Evolutionary conservation across 2,888 invertebrate species (phyloP).

Genomic region (Aporophyla lueneburgensis): DNA sequence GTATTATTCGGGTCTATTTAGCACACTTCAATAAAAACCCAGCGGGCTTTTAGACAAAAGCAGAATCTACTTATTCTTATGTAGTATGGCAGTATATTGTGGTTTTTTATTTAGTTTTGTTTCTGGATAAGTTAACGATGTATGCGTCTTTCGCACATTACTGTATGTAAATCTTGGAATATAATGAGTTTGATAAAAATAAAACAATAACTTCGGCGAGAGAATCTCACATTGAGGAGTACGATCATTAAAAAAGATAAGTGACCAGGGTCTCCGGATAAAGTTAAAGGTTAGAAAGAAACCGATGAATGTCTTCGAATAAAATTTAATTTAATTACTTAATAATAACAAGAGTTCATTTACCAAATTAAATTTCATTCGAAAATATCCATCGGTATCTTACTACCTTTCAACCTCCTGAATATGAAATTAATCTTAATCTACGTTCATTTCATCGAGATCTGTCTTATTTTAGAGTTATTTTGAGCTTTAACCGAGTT

Average conservation of each 20-base stretch:
- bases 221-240: neutral
- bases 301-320: too few relatives aligned
- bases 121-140: neutral
- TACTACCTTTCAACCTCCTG: too few relatives aligned
- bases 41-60: slow-evolving; percentile 8
- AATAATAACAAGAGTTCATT: too few relatives aligned
- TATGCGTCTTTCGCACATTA: neutral
- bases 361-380: too few relatives aligned
- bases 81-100: neutral
- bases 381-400: too few relatives aligned
- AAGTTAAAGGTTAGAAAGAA: too few relatives aligned
- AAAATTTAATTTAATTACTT: too few relatives aligned
- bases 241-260: too few relatives aligned
- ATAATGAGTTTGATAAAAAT: neutral
- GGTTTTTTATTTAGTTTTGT: neutral
- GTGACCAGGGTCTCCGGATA: too few relatives aligned
- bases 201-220: neutral
- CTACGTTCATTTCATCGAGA: too few relatives aligned
- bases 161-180: neutral
- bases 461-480: neutral
- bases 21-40: neutral
- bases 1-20: neutral
- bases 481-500: neutral
- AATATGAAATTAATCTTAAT: too few relatives aligned
- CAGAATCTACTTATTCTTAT: neutral